Conservation (phyloP, 30 jellyfish, hydroid and myxozoan species). For the Hydractinia symbiolongicarpus region DNA sequence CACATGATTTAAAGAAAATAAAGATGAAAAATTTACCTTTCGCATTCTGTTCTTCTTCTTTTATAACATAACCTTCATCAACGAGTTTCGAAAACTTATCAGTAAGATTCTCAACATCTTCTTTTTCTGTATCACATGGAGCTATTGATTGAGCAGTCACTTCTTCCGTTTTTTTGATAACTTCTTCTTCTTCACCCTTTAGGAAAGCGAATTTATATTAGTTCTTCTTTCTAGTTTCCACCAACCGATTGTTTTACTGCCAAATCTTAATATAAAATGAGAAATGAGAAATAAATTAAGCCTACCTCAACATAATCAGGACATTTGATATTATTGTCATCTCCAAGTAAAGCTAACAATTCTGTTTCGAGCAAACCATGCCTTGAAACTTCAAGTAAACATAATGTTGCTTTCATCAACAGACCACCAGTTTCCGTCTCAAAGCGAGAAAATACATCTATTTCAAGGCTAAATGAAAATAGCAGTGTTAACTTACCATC, state of each 20-base stretch:
- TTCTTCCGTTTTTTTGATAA: conserved; percentile 55
- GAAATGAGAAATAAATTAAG: background rate
- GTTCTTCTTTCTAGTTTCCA: too few species aligned
- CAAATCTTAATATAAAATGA: background rate
- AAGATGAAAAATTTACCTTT: background rate
- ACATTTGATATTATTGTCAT: conserved; percentile 39
- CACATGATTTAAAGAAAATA: background rate
- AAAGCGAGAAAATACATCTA: conserved; percentile 86
- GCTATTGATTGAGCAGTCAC: conserved; percentile 38
- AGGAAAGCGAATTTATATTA: background rate
- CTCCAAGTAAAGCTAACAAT: conserved; percentile 84
- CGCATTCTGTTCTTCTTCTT: conserved; percentile 45
- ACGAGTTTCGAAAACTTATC: conserved; percentile 71
- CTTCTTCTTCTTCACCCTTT: conserved; percentile 65
- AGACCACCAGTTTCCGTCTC: conserved; percentile 92
- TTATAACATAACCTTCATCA: conserved; percentile 73
- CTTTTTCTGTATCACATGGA: conserved; percentile 51
- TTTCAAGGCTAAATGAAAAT: conserved; percentile 58
- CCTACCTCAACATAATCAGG: conserved; percentile 14
- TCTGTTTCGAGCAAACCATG: conserved; percentile 94
- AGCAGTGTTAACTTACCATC: too few species aligned
- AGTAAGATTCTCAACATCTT: conserved; percentile 74
- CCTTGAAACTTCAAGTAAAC: conserved; percentile 92
- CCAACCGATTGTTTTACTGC: background rate
- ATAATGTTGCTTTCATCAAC: conserved; percentile 86